These are phyloP conservation scores for Elanus axillaris DNA, from an alignment of 2,113 vertebrate genomes.

Conservation along the genomic window DNA sequence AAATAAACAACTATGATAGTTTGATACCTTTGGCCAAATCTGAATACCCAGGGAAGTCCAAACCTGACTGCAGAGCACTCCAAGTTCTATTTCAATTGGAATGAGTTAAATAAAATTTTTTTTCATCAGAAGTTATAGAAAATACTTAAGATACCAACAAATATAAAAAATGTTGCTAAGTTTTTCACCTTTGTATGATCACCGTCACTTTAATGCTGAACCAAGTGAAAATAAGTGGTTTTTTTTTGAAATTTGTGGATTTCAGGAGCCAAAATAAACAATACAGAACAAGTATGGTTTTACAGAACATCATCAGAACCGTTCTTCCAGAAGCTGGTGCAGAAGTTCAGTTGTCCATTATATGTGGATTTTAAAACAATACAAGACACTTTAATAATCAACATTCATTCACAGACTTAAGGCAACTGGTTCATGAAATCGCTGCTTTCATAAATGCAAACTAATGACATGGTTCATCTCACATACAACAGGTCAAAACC, in stretches of 20 bases:
- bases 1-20: not conserved
- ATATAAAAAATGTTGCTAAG: not conserved
- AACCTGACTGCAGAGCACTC: not conserved
- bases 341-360: conserved; percentile 60
- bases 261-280: not conserved
- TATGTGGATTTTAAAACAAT: conserved; percentile 34
- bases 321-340: not conserved
- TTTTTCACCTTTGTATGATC: not conserved
- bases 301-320: not conserved
- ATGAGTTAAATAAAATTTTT: not conserved
- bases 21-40: not conserved
- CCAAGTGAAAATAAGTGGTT: not conserved
- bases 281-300: not conserved
- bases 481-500: not conserved
- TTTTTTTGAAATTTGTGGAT: not conserved
- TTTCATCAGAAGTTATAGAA: not conserved
- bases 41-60: not conserved
- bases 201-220: not conserved
- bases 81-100: not conserved
- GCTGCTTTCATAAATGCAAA: conserved; percentile 43
- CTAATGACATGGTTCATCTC: not conserved
- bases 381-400: conserved; percentile 66
- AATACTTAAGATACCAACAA: not conserved
- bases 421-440: conserved; percentile 73
- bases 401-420: conserved; percentile 80